These are phyloP conservation scores for Herpailurus yagouaroundi DNA, from an alignment of 2,113 vertebrate genomes.

Conservation along the genomic window DNA sequence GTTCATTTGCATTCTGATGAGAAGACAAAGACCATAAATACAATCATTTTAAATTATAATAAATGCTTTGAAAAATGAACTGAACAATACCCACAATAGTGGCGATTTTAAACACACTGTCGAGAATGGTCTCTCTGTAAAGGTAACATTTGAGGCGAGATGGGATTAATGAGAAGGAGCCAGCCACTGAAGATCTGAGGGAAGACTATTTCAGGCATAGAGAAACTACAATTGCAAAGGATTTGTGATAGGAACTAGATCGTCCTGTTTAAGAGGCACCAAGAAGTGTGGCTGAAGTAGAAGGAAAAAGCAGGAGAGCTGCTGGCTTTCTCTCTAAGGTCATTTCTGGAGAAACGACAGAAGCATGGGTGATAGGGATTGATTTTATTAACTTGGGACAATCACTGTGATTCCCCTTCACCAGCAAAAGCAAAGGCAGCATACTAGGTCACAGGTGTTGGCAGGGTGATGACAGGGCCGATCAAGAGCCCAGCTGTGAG, in stretches of 20 bases:
- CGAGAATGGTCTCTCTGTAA: not conserved
- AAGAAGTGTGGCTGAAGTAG: not conserved
- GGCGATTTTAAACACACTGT: not conserved
- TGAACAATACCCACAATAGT: not conserved
- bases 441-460: conserved; percentile 57
- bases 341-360: not conserved
- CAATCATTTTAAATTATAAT: not conserved
- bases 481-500: not conserved
- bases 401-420: not conserved
- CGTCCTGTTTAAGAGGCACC: not conserved
- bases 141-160: not conserved
- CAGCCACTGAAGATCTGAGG: not conserved
- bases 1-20: not conserved
- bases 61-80: not conserved
- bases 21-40: not conserved
- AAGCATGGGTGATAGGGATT: not conserved
- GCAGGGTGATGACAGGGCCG: not conserved
- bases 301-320: not conserved
- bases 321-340: not conserved
- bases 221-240: not conserved
- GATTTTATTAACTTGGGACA: not conserved
- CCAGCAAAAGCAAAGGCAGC: not conserved
- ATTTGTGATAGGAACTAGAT: not conserved
- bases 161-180: not conserved
- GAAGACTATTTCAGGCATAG: not conserved